Evolutionary conservation across 2,888 invertebrate species (phyloP).

Genomic region (Trichacis sp.): DNA sequence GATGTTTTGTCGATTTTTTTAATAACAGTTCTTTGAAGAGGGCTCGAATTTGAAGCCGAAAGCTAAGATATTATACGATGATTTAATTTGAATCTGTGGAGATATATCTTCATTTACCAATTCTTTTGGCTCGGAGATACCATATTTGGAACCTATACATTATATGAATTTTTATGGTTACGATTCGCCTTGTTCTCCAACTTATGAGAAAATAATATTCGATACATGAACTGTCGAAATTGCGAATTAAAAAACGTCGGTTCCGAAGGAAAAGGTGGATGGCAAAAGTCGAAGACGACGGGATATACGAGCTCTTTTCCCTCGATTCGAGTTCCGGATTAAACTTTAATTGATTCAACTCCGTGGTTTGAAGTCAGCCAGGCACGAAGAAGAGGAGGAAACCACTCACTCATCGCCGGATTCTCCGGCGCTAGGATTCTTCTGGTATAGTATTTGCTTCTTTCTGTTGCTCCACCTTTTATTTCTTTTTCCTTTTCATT

Average conservation of each 20-base stretch:
- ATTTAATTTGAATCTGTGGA: too few species aligned
- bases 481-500: slow-evolving; percentile 26
- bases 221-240: slow-evolving; percentile 32
- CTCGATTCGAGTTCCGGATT: slow-evolving; percentile 71
- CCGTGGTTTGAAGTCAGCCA: slow-evolving; percentile 63
- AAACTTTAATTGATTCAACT: slow-evolving; percentile 74
- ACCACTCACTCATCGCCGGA: slow-evolving; percentile 50
- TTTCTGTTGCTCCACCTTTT: slow-evolving; percentile 27
- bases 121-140: too few species aligned
- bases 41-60: too few species aligned
- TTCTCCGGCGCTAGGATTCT: slow-evolving; percentile 42
- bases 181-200: too few species aligned
- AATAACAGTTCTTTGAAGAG: too few species aligned
- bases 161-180: too few species aligned
- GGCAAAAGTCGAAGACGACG: slow-evolving; percentile 43
- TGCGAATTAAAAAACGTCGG: slow-evolving; percentile 39
- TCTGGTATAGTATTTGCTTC: slow-evolving; percentile 46
- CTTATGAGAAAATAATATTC: too few species aligned
- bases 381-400: slow-evolving; percentile 58
- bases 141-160: too few species aligned
- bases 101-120: too few species aligned
- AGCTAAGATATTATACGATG: too few species aligned
- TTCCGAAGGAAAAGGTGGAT: slow-evolving; percentile 46
- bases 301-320: slow-evolving; percentile 47
- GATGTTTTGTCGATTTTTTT: too few species aligned